Evolutionary conservation across 2,797 vertebrate genomes (phyloP), one percentile per base, ranked within the genome.

Genomic region (Cetoscarus ocellatus): DNA sequence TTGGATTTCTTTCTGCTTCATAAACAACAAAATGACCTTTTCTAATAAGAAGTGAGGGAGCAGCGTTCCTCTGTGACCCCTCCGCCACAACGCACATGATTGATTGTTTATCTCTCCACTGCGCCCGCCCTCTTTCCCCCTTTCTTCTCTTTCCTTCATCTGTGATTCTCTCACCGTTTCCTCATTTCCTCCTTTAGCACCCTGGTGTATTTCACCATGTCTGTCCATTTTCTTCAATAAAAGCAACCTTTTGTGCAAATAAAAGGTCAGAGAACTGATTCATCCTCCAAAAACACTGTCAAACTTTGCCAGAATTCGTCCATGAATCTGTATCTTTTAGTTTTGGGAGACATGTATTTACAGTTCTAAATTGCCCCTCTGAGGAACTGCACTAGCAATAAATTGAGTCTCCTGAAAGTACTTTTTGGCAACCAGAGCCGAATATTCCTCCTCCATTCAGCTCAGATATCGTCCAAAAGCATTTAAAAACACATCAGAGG

Each of bases 1-100:
- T 79, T 72, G 2, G 10, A 42, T 67, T 58, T 65, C 55, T 73
- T 67, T 66, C 56, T 48, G 59, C 77, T 49, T 74, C 67, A 73
- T 78, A 71, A 82, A 80, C 62, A 84, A 69, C 62, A 77, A 73
- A 80, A 79, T 79, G 64, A 76, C 78, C 74, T 84, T 82, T 74
- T 36, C 58, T 78, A 80, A 84, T 71, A 78, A 77, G 77, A 75
- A 79, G 69, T 55, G 77, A 78, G 74, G 49, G 59, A 53, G 67
- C 61, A 9, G 11, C 3, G 36, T 27, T 85, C 70, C 80, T 54
- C 43, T 42, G 60, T 79, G 76, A 88, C 80, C 76, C 15, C 39
- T 65, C 56, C 78, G 27, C 70, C 61, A 51, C 63, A 19, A 60
- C 59, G 70, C 66, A 61, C 42, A 83, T 83, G 85, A 87, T 84